phyloP scores from a whole-genome alignment of 2,113 vertebrate genomes.

The Bubo blakistoni region DNA sequence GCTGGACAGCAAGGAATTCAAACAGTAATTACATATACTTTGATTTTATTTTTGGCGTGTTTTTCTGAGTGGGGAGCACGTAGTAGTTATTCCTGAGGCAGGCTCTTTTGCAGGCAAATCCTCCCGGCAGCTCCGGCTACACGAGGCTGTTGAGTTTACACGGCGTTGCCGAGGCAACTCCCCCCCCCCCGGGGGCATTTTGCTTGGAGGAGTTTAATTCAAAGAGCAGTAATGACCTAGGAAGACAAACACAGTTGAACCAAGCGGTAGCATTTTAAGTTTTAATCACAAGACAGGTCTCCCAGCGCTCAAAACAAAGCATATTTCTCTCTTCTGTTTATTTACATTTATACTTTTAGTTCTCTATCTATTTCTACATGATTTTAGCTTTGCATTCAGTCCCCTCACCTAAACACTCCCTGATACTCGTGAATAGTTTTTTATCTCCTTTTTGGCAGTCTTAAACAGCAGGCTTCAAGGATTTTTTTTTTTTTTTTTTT shows the following conservation, averaged over 20 bases:
- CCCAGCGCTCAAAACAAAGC: background rate
- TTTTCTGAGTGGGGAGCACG: background rate
- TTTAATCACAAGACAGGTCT: background rate
- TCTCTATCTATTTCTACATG: background rate
- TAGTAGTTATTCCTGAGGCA: background rate
- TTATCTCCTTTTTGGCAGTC: background rate
- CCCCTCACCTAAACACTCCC: background rate
- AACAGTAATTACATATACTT: background rate
- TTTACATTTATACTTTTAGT: background rate
- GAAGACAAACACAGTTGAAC: background rate
- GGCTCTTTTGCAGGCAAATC: background rate
- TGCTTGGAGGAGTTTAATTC: slow-evolving; percentile 3
- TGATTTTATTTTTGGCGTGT: background rate
- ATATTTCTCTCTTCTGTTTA: background rate
- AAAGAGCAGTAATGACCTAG: background rate
- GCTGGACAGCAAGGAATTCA: background rate
- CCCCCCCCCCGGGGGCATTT: background rate
- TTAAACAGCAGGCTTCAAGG: background rate
- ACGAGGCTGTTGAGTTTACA: slow-evolving; percentile 59
- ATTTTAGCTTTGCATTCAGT: background rate
- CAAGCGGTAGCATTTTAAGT: background rate
- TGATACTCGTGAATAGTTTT: fast-evolving
- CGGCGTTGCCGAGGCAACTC: slow-evolving; percentile 58
- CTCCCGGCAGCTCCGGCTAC: background rate
- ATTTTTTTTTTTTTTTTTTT: background rate